Base-by-base conservation (phyloP, 2,797 vertebrate genomes). In the Ctenosaura bakeri region DNA sequence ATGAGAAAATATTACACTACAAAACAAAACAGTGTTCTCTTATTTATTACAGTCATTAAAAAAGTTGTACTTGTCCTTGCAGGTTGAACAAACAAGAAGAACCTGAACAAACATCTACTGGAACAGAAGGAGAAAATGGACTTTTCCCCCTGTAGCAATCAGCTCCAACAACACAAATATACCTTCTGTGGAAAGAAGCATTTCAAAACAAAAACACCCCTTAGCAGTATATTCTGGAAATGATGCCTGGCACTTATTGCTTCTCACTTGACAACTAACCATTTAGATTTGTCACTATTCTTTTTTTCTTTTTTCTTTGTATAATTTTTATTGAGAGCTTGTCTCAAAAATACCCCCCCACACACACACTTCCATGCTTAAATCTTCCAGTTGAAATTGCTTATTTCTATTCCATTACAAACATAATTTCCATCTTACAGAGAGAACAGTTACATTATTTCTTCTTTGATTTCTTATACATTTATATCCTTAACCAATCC, bases 41-140 rank as follows among this genome's bases (percentile, higher is more conserved):
- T 86, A 26, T 86, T 64, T 88, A n/a, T 10, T 78, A 38, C n/a
- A 66, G 24, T n/a, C 56, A 1, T 50, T 9, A 89, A 38, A 74
- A 50, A 16, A 86, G 10, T n/a, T 93, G 0, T 85, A 62, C 88
- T 95, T 93, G 76, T 96, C 82, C 77, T 94, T 91, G 46, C 88
- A 97, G 97, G 80, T 13, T 18, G 79, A 38, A 64, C 32, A 8
- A 32, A 3, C 3, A 0, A 26, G 42, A 92, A 95, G 95, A 95
- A 35, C 13, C 4, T 78, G 93, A 92, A 66, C 92, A 89, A 38
- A 84, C 90, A 81, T 91, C 95, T 35, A 87, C 12, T 0, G 92
- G n/a, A 0, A 13, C 69, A 69, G 96, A 97, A 89, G 96, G 94
- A 8, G 97, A 97, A 85, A 96, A 96, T 0, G 94, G 86, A 76